Evolutionary conservation across 1,140 invertebrate species (phyloP).

Genomic region (Phthorimaea operculella): DNA sequence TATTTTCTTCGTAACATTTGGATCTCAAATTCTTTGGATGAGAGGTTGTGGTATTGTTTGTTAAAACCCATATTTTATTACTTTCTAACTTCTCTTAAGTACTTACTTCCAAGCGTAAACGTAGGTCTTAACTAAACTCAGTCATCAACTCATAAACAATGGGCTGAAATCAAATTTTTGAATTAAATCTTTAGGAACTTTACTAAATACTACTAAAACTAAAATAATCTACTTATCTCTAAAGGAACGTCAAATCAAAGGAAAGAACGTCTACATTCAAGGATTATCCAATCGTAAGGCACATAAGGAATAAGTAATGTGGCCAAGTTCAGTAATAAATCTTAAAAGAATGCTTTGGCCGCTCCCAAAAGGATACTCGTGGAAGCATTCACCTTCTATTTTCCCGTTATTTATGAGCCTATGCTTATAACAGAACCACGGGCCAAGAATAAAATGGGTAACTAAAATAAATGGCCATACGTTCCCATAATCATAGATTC

Average conservation of each 20-base stretch:
- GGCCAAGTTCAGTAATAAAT: slow-evolving; percentile 64
- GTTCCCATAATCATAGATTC: slow-evolving; percentile 57
- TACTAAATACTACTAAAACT: too few relatives aligned
- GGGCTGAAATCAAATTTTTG: too few relatives aligned
- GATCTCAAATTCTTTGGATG: too few relatives aligned
- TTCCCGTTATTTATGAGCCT: slow-evolving; percentile 64
- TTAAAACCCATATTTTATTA: too few relatives aligned
- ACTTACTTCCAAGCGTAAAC: too few relatives aligned
- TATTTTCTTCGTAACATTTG: too few relatives aligned
- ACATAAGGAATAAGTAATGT: slow-evolving; percentile 65
- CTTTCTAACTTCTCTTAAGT: too few relatives aligned
- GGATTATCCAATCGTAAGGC: slow-evolving; percentile 47
- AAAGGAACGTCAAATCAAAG: slow-evolving; percentile 7
- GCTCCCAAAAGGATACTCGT: slow-evolving; percentile 65
- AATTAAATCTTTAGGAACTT: too few relatives aligned
- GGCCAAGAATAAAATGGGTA: slow-evolving; percentile 61
- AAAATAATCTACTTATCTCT: slow-evolving; percentile 2
- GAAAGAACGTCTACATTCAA: slow-evolving; percentile 42
- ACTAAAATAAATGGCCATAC: slow-evolving; percentile 57
- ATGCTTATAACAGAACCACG: slow-evolving; percentile 59
- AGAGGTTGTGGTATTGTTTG: too few relatives aligned
- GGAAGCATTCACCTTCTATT: slow-evolving; percentile 65
- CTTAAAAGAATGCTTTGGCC: slow-evolving; percentile 66
- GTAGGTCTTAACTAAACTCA: too few relatives aligned
- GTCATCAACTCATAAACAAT: too few relatives aligned